phyloP scores from a whole-genome alignment of 2,888 invertebrate genomes.

The Nemotelus pantherinus region DNA sequence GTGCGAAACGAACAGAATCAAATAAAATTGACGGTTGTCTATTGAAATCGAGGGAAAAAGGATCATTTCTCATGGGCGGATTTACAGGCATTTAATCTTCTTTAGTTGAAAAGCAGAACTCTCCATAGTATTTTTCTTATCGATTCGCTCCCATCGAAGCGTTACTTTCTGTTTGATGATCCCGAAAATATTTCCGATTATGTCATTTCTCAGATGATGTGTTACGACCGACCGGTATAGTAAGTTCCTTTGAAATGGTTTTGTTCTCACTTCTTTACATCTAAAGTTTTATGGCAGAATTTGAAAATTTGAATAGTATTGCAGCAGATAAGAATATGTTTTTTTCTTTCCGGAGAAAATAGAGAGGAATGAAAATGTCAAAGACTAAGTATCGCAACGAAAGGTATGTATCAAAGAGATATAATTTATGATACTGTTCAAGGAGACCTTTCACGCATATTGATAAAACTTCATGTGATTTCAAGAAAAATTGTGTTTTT shows the following conservation, averaged over 20 bases:
- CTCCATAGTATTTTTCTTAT: slow-evolving; percentile 30
- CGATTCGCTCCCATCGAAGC: slow-evolving; percentile 30
- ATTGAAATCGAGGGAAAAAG: slow-evolving; percentile 41
- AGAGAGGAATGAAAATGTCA: background rate
- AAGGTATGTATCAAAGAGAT: slow-evolving; percentile 17
- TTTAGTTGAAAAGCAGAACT: slow-evolving; percentile 21
- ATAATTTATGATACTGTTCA: slow-evolving; percentile 36
- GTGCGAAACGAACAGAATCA: slow-evolving; percentile 17
- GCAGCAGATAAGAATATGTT: background rate
- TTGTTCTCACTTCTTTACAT: slow-evolving; percentile 20
- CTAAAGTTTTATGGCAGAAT: background rate
- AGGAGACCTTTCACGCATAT: background rate
- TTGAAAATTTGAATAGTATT: slow-evolving; percentile 23
- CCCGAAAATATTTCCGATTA: slow-evolving; percentile 39
- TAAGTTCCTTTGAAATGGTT: slow-evolving; percentile 39
- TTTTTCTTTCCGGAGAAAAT: slow-evolving; percentile 6
- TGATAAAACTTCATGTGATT: background rate
- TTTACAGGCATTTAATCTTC: slow-evolving; percentile 35
- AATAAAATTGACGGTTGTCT: slow-evolving; percentile 43
- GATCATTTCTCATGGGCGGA: slow-evolving; percentile 35
- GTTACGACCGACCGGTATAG: background rate
- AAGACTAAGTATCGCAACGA: background rate
- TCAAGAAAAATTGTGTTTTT: background rate
- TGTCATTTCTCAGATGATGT: slow-evolving; percentile 29
- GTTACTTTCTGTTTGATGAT: slow-evolving; percentile 39